A percentile compares a stretch with the other conserved stretches of the same genome.
These are phyloP conservation scores for Nothoprocta perdicaria DNA, from an alignment of 2,113 vertebrate species.

Conservation along the genomic window DNA sequence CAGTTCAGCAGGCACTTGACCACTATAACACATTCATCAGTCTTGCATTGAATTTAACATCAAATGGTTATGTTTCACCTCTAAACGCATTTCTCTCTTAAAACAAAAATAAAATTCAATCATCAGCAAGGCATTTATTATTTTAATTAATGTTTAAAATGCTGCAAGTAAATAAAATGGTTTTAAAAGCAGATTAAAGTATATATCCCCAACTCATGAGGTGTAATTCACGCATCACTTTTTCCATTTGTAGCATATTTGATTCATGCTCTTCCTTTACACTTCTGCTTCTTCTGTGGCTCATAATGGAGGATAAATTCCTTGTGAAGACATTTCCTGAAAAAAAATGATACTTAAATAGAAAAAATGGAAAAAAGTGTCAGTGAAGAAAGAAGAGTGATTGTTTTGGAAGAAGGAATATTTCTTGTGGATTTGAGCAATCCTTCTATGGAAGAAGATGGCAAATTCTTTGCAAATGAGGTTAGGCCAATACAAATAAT, in stretches of 20 bases:
- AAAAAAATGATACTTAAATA: background rate
- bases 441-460: background rate
- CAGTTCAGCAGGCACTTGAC: background rate
- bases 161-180: background rate
- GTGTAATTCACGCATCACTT: background rate
- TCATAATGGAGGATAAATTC: background rate
- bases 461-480: constrained; percentile 22
- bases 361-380: background rate
- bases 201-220: background rate
- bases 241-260: background rate
- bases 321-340: background rate
- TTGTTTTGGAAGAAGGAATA: background rate
- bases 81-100: background rate
- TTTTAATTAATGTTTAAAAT: background rate
- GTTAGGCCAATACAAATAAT: constrained; percentile 16
- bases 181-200: background rate
- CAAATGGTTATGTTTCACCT: background rate
- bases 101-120: background rate
- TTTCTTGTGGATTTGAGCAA: background rate
- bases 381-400: background rate
- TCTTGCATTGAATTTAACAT: background rate
- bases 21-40: background rate
- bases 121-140: background rate
- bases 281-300: background rate
- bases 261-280: background rate